A percentile compares a stretch with the other conserved stretches of the same genome.
phyloP scores from a whole-genome alignment of 2,888 invertebrate species.

The Portevinia maculata region DNA sequence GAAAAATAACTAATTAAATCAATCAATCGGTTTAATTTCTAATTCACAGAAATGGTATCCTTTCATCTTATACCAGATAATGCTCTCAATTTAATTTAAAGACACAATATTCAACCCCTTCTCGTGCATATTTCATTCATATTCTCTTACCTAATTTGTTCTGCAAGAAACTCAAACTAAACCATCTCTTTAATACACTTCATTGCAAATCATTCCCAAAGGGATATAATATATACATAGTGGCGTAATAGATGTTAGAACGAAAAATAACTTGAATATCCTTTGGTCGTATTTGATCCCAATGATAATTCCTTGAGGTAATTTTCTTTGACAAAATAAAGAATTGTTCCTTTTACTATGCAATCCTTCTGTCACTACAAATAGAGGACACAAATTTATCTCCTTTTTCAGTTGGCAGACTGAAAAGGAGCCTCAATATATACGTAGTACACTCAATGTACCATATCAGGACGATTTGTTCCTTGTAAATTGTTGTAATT shows the following conservation, averaged over 20 bases:
- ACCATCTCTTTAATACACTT: background rate
- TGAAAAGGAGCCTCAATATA: slow-evolving; percentile 42
- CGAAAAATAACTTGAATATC: slow-evolving; percentile 12
- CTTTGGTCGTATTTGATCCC: slow-evolving; percentile 26
- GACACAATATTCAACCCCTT: slow-evolving; percentile 39
- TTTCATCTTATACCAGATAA: slow-evolving; percentile 25
- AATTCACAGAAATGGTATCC: slow-evolving; percentile 47
- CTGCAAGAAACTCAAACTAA: slow-evolving; percentile 3
- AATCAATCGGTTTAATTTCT: too few species aligned
- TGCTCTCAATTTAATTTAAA: slow-evolving; percentile 51
- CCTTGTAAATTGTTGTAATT: slow-evolving; percentile 70
- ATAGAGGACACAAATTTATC: slow-evolving; percentile 66
- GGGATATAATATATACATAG: slow-evolving; percentile 10
- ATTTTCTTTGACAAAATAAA: slow-evolving; percentile 60
- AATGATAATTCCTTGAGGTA: slow-evolving; percentile 71
- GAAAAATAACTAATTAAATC: too few species aligned
- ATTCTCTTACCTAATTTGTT: slow-evolving; percentile 49
- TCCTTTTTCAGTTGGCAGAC: slow-evolving; percentile 34
- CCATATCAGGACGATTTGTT: slow-evolving; percentile 70
- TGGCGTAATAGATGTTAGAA: background rate
- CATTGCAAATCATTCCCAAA: slow-evolving; percentile 19
- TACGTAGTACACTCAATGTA: slow-evolving; percentile 58
- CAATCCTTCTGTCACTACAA: slow-evolving; percentile 57
- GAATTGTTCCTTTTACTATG: slow-evolving; percentile 46
- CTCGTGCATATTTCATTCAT: background rate